These are phyloP conservation scores for Nothobranchius furzeri DNA, from an alignment of 2,113 vertebrate species.

Conservation along the genomic window DNA sequence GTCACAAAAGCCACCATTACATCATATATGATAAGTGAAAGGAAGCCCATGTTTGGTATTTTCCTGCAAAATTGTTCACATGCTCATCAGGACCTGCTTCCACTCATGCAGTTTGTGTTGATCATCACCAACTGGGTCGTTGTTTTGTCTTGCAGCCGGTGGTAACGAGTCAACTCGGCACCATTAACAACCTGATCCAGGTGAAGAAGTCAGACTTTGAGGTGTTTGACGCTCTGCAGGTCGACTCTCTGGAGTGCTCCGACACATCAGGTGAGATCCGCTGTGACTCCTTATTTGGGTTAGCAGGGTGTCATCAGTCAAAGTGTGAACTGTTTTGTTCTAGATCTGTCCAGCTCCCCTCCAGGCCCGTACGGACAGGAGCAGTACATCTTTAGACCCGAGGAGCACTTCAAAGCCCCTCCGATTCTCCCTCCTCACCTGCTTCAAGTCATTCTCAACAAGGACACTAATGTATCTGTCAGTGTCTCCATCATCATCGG, in stretches of 20 bases:
- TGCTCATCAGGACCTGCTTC: not conserved
- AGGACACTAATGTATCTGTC: conserved; percentile 97
- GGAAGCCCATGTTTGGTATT: too few relatives aligned
- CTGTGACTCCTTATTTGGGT: not conserved
- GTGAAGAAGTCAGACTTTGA: conserved; percentile 99
- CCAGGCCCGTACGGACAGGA: conserved; percentile 94
- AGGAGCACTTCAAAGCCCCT: conserved; percentile 94
- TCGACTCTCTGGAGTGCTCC: conserved; percentile 94
- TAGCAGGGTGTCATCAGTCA: not conserved
- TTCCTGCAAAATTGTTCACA: too few relatives aligned
- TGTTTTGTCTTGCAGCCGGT: conserved; percentile 81
- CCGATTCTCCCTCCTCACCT: conserved; percentile 97
- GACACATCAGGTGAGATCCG: conserved; percentile 85
- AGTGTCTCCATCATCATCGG: conserved; percentile 59
- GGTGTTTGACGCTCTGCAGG: conserved; percentile 94
- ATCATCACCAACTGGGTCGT: not conserved
- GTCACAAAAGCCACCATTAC: too few relatives aligned
- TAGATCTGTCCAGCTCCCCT: conserved; percentile 95
- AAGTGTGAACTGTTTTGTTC: not conserved
- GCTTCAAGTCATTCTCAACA: conserved; percentile 99
- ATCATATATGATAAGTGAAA: too few relatives aligned
- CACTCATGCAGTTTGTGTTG: not conserved
- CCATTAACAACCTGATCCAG: conserved; percentile 95
- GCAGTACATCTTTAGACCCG: conserved; percentile 88
- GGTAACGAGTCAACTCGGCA: conserved; percentile 95